Evolutionary conservation across 2,888 invertebrate genomes (phyloP).

Genomic region (Acronicta alni): DNA sequence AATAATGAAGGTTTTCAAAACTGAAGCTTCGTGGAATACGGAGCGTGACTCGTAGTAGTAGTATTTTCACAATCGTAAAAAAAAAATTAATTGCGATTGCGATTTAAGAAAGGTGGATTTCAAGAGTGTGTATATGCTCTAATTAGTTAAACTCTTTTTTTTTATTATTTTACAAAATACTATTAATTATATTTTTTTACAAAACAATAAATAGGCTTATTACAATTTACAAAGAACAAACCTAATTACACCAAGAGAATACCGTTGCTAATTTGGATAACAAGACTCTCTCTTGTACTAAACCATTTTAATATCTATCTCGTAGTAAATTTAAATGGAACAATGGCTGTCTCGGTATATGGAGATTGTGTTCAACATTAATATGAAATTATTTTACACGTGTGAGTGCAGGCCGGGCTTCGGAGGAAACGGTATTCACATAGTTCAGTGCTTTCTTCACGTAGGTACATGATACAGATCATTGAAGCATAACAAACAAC

Average conservation of each 20-base stretch:
- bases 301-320: constrained; percentile 40
- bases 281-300: constrained; percentile 22
- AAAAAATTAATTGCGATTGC: too few relatives aligned
- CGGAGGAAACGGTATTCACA: constrained; percentile 24
- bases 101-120: too few relatives aligned
- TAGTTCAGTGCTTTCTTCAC: constrained; percentile 34
- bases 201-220: constrained; percentile 20
- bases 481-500: constrained; percentile 29
- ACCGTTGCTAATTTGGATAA: constrained; percentile 33
- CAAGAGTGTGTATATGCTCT: too few relatives aligned
- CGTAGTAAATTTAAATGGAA: constrained; percentile 22
- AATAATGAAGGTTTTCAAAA: neutral
- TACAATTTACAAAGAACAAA: constrained; percentile 37
- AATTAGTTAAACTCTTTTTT: too few relatives aligned
- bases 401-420: constrained; percentile 10
- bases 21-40: neutral
- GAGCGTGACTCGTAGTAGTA: too few relatives aligned
- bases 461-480: constrained; percentile 40
- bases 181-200: too few relatives aligned
- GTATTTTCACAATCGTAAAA: too few relatives aligned
- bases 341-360: constrained; percentile 2
- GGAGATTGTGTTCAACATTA: neutral
- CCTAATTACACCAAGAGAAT: constrained; percentile 32
- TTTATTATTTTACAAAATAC: too few relatives aligned
- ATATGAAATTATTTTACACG: constrained; percentile 11